A percentile compares a stretch with the other conserved stretches of the same genome.
Evolutionary conservation across 2,113 vertebrate genomes (phyloP).

Genomic region (Spea multiplicata): DNA sequence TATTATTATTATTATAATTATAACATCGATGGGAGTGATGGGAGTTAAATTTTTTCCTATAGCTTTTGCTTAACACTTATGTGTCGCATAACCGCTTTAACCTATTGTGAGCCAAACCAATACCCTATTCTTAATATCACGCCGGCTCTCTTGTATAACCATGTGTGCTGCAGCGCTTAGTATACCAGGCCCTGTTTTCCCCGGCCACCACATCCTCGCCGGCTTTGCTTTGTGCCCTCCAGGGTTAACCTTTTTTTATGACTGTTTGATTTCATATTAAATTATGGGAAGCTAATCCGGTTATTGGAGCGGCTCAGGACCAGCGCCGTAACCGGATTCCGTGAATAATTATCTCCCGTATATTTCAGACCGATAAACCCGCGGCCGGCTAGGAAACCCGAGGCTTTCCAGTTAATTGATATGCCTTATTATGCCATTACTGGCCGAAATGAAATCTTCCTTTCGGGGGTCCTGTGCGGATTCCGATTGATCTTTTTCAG

Average conservation of each 20-base stretch:
- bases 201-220: background rate
- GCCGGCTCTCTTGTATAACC: no score
- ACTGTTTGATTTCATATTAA: background rate
- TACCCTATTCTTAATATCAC: no score
- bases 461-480: constrained; percentile 31
- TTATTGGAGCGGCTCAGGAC: background rate
- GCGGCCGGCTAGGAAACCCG: background rate
- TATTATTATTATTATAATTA: no score
- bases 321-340: background rate
- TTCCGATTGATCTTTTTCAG: constrained; percentile 51
- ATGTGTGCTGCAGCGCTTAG: no score
- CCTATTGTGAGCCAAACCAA: no score
- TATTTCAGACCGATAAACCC: background rate
- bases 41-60: no score
- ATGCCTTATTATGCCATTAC: constrained; percentile 50
- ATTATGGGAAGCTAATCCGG: background rate
- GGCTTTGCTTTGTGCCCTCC: no score
- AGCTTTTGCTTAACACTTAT: no score
- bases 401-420: constrained; percentile 57
- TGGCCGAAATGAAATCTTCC: constrained; percentile 54
- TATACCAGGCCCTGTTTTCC: background rate
- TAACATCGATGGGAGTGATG: no score
- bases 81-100: no score
- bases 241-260: no score
- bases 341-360: background rate